Base-by-base conservation (phyloP, 2,113 vertebrate genomes). In the Galemys pyrenaicus region DNA sequence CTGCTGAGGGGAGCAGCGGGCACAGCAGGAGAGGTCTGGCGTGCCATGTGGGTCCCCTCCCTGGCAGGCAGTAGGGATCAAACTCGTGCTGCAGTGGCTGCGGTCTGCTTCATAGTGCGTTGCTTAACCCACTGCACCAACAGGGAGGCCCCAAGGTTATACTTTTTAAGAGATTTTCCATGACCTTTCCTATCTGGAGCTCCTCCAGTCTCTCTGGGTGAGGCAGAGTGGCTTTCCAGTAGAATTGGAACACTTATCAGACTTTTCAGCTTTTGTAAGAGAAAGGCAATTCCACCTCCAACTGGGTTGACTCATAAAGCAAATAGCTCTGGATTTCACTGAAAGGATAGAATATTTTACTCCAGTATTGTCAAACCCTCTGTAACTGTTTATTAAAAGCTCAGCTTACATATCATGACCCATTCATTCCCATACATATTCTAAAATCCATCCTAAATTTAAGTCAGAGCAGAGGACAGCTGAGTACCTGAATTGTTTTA, bases 341-440 rank as follows among this genome's bases (percentile, higher is more conserved):
- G 49, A 68, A 92, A 70, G 16, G 49, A 26, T 16, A 71, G 39
- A 78, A 68, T 64, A 64, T 17, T 84, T 15, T 37, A 73, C 37
- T 91, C 17, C 16, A 85, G 51, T 92, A 86, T 82, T 68, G n/a
- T 92, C 89, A 88, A 65, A 92, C 6, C 74, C 70, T 90, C 73
- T 51, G 56, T 78, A 82, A 73, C 28, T 37, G 62, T n/a, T 49
- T 67, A 90, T 91, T 92, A 68, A 94, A 92, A 80, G 46, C 77
- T 92, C 39, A 54, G 17, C 39, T 86, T 88, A 74, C 74, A 93
- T 77, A 90, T 75, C n/a, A 17, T 37, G 46, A 46, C 22, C 51
- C 22, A 80, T 46, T 90, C 81, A 83, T 84, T 87, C 51, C 35
- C 68, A 30, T 22, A 11, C 37, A 81, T 56, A 62, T 93, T 94